Percentiles rank a stretch among this genome's conserved stretches.
phyloP scores from a whole-genome alignment of 2,888 invertebrate species.

The Coleophora flavipennella region DNA sequence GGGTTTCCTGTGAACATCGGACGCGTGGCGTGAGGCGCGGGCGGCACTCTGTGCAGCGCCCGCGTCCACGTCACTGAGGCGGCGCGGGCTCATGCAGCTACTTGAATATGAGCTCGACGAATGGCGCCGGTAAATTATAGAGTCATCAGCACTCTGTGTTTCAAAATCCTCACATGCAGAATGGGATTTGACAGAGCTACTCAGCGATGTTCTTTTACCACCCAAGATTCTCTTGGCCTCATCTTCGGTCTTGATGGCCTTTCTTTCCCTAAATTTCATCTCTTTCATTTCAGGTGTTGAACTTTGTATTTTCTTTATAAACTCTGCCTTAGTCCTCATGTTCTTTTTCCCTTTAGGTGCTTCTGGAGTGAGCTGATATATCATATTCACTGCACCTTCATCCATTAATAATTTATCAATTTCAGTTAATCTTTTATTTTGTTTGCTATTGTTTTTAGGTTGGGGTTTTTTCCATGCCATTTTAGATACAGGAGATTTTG shows the following conservation, averaged over 20 bases:
- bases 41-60: neutral
- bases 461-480: constrained; percentile 59
- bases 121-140: constrained; percentile 85
- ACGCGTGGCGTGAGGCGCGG: neutral
- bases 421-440: constrained; percentile 76
- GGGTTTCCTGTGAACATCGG: neutral
- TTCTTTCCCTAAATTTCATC: constrained; percentile 68
- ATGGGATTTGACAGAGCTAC: constrained; percentile 62
- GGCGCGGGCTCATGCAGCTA: constrained; percentile 76
- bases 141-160: constrained; percentile 79
- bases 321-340: constrained; percentile 70
- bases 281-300: constrained; percentile 55
- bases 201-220: constrained; percentile 48
- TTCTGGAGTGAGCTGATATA: constrained; percentile 81
- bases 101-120: constrained; percentile 88
- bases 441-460: constrained; percentile 50
- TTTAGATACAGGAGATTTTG: constrained; percentile 50
- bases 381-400: constrained; percentile 89
- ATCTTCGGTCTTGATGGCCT: constrained; percentile 45
- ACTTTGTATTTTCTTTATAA: constrained; percentile 75
- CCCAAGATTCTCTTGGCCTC: constrained; percentile 48
- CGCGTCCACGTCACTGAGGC: constrained; percentile 68
- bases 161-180: constrained; percentile 76
- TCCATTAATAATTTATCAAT: constrained; percentile 85
- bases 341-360: constrained; percentile 64